A percentile compares a stretch with the other conserved stretches of the same genome.
phyloP scores from a whole-genome alignment of 2,113 vertebrate species.

The Alligator mississippiensis region DNA sequence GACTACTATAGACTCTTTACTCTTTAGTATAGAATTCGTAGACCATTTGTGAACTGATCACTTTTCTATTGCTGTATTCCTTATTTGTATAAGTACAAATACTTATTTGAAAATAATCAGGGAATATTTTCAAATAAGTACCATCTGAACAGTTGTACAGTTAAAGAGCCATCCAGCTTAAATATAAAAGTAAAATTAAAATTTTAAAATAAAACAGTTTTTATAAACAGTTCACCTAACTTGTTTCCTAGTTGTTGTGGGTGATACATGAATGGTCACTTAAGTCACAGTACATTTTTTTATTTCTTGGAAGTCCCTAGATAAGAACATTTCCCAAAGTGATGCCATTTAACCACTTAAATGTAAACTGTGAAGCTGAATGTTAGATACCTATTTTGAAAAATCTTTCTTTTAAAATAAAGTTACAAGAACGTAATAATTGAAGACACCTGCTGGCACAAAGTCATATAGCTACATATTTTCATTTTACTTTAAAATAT shows the following conservation, averaged over 20 bases:
- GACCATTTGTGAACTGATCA: background rate
- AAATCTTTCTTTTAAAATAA: conserved; percentile 32
- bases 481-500: background rate
- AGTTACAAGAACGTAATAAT: background rate
- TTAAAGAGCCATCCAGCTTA: too few relatives aligned
- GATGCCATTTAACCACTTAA: background rate
- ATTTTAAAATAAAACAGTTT: too few relatives aligned
- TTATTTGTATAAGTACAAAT: background rate
- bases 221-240: background rate
- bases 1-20: too few relatives aligned
- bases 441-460: background rate
- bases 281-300: background rate
- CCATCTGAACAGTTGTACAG: too few relatives aligned
- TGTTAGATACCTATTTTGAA: background rate
- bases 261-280: background rate
- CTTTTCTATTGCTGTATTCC: background rate
- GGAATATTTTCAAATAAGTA: too few relatives aligned
- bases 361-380: background rate
- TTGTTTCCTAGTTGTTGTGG: conserved; percentile 1
- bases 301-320: background rate
- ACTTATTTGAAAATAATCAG: background rate
- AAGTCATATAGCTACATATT: background rate
- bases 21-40: background rate
- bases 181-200: too few relatives aligned
- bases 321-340: conserved; percentile 14